Evolutionary conservation across 2,888 invertebrate species (phyloP).

Genomic region (Mesoligia furuncula): DNA sequence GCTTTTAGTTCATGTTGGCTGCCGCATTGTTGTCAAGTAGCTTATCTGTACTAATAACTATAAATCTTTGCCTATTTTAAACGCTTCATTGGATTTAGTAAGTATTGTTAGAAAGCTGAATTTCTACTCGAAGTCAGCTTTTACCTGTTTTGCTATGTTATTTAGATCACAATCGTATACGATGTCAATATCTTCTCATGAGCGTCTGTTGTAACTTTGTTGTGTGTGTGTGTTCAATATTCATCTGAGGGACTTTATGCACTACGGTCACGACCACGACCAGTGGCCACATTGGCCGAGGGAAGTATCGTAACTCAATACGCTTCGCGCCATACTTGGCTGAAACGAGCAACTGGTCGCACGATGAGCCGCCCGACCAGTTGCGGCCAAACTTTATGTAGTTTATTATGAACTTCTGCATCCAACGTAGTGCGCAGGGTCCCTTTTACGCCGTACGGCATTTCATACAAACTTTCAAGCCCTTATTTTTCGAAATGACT

Average conservation of each 20-base stretch:
- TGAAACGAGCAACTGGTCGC: neutral
- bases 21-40: conserved; percentile 18
- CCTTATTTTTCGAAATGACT: too few species aligned
- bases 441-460: too few species aligned
- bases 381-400: neutral
- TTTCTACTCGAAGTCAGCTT: neutral
- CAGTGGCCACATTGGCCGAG: neutral
- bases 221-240: neutral
- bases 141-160: neutral
- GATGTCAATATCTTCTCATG: neutral
- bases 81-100: conserved; percentile 42
- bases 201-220: neutral
- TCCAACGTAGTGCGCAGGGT: neutral
- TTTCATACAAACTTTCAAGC: too few species aligned
- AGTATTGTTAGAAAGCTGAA: conserved; percentile 23
- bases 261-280: neutral
- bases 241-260: neutral
- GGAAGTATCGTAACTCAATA: neutral
- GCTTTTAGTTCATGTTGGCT: conserved; percentile 35
- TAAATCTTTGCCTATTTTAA: conserved; percentile 26
- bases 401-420: neutral
- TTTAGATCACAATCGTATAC: neutral
- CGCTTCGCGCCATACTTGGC: neutral
- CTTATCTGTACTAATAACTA: conserved; percentile 1
- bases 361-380: neutral